phyloP scores from a whole-genome alignment of 2,113 vertebrate species.

The Perca schrenkii region DNA sequence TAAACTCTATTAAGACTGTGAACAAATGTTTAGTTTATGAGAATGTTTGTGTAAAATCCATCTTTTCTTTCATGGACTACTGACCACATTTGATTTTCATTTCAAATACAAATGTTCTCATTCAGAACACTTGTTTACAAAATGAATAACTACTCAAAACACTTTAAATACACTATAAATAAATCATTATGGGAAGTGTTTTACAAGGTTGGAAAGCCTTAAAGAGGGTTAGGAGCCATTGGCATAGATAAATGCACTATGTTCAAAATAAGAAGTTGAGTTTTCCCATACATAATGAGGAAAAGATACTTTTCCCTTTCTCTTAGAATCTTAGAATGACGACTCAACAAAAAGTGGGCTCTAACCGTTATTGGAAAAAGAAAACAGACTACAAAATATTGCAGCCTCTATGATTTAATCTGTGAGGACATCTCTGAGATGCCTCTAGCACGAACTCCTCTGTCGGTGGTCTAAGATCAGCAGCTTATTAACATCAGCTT shows the following conservation, averaged over 20 bases:
- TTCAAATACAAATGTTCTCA: conserved; percentile 1
- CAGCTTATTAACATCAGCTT: not conserved
- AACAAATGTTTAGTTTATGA: conserved; percentile 47
- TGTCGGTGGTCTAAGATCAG: conserved; percentile 29
- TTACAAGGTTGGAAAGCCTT: not conserved
- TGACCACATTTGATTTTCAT: conserved; percentile 18
- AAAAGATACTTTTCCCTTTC: not conserved
- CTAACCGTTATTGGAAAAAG: not conserved
- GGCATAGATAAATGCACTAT: not conserved
- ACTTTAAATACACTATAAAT: conserved; percentile 2
- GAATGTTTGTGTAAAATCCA: conserved; percentile 35
- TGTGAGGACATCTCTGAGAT: not conserved
- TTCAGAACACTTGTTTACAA: conserved; percentile 3
- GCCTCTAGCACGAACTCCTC: not conserved
- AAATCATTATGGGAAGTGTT: conserved; percentile 1
- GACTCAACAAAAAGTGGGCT: not conserved
- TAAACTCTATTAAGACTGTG: conserved; percentile 15
- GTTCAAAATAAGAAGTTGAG: not conserved
- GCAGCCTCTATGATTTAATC: not conserved
- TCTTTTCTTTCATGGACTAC: conserved; percentile 10
- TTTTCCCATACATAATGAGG: not conserved
- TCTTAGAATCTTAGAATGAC: not conserved
- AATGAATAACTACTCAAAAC: conserved; percentile 26
- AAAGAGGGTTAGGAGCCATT: not conserved
- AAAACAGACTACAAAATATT: not conserved